Percentiles rank a stretch among this genome's conserved stretches.
Evolutionary conservation across 2,888 invertebrate genomes (phyloP).

Genomic region (Synanthedon formicaeformis): DNA sequence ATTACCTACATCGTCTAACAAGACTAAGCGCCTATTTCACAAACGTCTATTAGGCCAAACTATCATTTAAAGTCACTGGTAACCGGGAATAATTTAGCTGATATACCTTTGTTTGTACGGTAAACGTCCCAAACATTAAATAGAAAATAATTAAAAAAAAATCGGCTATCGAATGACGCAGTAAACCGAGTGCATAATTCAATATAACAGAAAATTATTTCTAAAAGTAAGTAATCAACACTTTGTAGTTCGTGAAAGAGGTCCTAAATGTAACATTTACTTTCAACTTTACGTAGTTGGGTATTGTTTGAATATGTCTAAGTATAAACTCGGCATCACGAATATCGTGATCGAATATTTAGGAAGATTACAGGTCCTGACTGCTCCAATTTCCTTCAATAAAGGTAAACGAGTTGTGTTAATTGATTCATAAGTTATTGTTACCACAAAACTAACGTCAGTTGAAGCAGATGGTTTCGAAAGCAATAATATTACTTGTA

Average conservation of each 20-base stretch:
- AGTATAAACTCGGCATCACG: constrained; percentile 30
- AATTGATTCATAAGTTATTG: background rate
- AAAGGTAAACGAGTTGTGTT: background rate
- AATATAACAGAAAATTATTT: too few relatives aligned
- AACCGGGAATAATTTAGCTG: too few relatives aligned
- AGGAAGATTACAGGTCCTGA: constrained; percentile 8
- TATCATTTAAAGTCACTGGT: too few relatives aligned
- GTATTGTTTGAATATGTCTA: constrained; percentile 23
- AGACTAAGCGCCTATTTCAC: too few relatives aligned
- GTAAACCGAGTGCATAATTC: too few relatives aligned
- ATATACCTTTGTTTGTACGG: too few relatives aligned
- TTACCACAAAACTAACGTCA: background rate
- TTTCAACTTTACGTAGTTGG: constrained; percentile 22
- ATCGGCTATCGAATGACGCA: too few relatives aligned
- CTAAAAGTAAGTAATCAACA: too few relatives aligned
- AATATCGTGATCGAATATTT: constrained; percentile 22
- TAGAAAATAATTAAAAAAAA: too few relatives aligned
- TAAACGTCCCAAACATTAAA: too few relatives aligned
- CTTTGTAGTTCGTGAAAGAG: too few relatives aligned
- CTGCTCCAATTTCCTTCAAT: background rate
- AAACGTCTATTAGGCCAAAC: too few relatives aligned
- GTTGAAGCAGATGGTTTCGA: background rate
- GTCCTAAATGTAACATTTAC: constrained; percentile 39
- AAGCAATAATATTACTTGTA: background rate
- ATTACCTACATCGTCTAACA: constrained; percentile 34